Evolutionary conservation across 2,797 vertebrate genomes (phyloP), one percentile per base, ranked within the genome.

Genomic region (Anguilla anguilla): DNA sequence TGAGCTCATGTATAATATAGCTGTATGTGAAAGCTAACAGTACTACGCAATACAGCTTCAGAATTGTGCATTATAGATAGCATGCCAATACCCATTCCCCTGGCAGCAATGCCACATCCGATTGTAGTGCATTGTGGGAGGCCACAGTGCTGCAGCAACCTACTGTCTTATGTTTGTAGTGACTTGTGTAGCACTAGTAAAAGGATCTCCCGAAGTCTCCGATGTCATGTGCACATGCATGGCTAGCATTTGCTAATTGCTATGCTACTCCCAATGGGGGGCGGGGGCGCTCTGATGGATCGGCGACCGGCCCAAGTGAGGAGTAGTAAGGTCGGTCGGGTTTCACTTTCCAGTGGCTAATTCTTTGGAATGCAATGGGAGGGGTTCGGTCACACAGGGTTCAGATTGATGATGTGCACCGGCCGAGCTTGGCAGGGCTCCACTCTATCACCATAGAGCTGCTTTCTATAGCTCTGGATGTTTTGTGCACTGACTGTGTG

Each of bases 381-480:
- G 91, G 87, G 64, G 91, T 92, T 92, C 92, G 92, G 93, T 88
- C 91, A 85, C 91, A 92, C 6, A 69, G 91, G 93, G 90, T 89
- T 93, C 91, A 93, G 94, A 95, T 91, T 94, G 95, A 95, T 96
- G 95, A 93, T 91, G 92, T 57, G 92, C 94, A 94, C 93, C 93
- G 94, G 92, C 91, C 90, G 90, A 95, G 94, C 94, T 94, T 93
- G 93, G 89, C 91, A 39, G 93, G 84, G 64, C 89, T 91, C 92
- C 90, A 90, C 88, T 91, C 87, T 85, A 94, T 96, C 91, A 90
- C 93, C 86, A 93, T 89, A 91, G 92, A 46, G 43, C 43, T 90
- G 92, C 93, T 53, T 31, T 53, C n/a, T 25, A 55, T 79, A 39
- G 74, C 13, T 19, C 46, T 46, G 31, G 74, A 46, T 19, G 1